A percentile compares a stretch with the other conserved stretches of the same genome.
Evolutionary conservation across 2,797 vertebrate genomes (phyloP).

Genomic region (Silurus lanzhouensis): DNA sequence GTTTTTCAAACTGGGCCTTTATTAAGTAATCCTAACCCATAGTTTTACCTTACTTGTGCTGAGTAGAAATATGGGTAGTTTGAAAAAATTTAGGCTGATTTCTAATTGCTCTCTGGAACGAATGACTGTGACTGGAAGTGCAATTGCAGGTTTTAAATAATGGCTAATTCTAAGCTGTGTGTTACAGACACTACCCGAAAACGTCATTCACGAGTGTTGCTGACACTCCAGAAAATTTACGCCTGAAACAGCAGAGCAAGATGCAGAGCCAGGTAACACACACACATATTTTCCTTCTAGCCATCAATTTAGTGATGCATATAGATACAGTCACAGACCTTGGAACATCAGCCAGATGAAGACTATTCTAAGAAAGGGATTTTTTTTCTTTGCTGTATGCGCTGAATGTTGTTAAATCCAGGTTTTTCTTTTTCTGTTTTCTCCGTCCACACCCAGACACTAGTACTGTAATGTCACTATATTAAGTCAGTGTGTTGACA

Average conservation of each 20-base stretch:
- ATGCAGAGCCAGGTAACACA: constrained; percentile 91
- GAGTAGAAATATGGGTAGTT: neutral
- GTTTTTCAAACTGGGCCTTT: no score
- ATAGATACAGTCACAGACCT: neutral
- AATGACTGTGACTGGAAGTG: neutral
- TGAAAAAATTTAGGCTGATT: neutral
- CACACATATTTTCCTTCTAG: no score
- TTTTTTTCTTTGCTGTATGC: neutral
- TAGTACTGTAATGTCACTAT: neutral
- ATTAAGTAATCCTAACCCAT: neutral
- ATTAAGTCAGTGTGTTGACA: neutral
- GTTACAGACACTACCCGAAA: constrained; percentile 94
- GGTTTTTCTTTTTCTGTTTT: constrained; percentile 1
- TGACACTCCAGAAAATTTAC: constrained; percentile 96
- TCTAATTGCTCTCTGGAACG: neutral
- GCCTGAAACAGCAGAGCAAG: constrained; percentile 94
- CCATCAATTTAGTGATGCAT: neutral
- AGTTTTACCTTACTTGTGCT: neutral
- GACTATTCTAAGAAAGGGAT: neutral
- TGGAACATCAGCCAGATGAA: neutral
- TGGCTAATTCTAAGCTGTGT: constrained; percentile 53
- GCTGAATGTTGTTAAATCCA: neutral
- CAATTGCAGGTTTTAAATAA: constrained; percentile 8
- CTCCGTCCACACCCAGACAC: constrained; percentile 10
- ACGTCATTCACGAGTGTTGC: constrained; percentile 93